Evolutionary conservation across 2,113 vertebrate species (phyloP).

Genomic region (Ia io): DNA sequence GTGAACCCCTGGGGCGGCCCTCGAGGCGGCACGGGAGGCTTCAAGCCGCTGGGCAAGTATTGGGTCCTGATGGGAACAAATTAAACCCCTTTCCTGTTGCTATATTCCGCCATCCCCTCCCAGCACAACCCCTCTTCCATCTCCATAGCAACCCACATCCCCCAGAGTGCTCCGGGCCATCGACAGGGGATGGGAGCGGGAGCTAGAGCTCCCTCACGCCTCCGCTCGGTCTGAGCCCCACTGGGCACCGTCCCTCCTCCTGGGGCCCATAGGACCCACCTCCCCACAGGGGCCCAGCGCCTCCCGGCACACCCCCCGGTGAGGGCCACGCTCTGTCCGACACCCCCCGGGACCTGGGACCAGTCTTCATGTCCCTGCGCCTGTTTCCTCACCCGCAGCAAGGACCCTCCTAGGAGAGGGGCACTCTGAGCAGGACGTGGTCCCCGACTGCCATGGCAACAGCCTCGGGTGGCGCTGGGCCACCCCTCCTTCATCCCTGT

Average conservation of each 20-base stretch:
- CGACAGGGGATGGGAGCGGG: not conserved
- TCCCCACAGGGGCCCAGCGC: not conserved
- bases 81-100: rapidly evolving
- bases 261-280: rapidly evolving
- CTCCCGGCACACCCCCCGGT: not conserved
- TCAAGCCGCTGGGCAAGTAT: rapidly evolving
- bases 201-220: too few species aligned
- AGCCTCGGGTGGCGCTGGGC: rapidly evolving
- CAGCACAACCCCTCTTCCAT: not conserved
- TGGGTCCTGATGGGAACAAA: not conserved
- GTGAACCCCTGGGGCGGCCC: rapidly evolving
- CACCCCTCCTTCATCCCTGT: rapidly evolving
- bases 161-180: too few species aligned
- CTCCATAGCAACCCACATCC: not conserved
- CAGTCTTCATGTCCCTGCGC: rapidly evolving
- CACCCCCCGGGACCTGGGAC: not conserved
- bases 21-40: not conserved
- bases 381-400: not conserved
- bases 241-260: not conserved
- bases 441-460: rapidly evolving
- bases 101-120: rapidly evolving
- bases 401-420: not conserved
- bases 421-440: rapidly evolving
- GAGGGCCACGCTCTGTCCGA: rapidly evolving
- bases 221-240: not conserved